Percentiles rank a stretch among this genome's conserved stretches.
Conservation (phyloP, 2,113 vertebrate genomes). For the Onychorhynchus coronatus region DNA sequence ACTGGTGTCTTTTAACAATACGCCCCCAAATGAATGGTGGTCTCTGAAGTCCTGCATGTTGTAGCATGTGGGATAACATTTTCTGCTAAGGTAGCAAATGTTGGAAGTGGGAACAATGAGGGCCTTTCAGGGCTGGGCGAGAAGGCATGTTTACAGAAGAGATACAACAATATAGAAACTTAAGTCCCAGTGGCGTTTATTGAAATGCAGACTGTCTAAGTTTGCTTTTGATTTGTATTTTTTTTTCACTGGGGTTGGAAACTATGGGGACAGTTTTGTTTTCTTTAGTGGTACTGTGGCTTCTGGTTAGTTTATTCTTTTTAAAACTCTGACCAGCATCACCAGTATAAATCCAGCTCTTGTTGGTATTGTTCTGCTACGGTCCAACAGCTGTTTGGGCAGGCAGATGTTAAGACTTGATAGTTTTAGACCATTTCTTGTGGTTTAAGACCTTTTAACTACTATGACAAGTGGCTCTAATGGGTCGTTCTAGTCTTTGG, state of each 20-base stretch:
- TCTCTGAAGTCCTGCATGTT: neutral
- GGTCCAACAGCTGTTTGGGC: neutral
- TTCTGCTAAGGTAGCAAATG: conserved; percentile 46
- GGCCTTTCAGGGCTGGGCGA: conserved; percentile 14
- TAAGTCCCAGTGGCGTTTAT: neutral
- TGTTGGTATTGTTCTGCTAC: neutral
- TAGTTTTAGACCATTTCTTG: neutral
- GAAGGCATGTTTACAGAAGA: conserved; percentile 52
- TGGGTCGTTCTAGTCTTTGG: neutral
- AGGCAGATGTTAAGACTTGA: neutral
- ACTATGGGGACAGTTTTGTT: neutral
- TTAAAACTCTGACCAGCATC: neutral
- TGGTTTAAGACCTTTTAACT: neutral
- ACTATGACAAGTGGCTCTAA: neutral
- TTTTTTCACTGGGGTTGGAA: neutral
- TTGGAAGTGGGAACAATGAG: conserved; percentile 22
- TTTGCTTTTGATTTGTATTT: conserved; percentile 17
- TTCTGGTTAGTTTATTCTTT: neutral
- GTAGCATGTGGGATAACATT: conserved; percentile 6
- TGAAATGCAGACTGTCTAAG: conserved; percentile 24
- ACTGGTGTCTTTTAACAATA: neutral
- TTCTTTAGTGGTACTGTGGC: neutral
- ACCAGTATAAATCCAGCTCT: neutral
- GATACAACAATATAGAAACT: conserved; percentile 5
- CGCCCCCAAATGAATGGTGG: neutral